Conservation (phyloP, 64 coral and sea anemone genomes). For the Pachyseris speciosa region DNA sequence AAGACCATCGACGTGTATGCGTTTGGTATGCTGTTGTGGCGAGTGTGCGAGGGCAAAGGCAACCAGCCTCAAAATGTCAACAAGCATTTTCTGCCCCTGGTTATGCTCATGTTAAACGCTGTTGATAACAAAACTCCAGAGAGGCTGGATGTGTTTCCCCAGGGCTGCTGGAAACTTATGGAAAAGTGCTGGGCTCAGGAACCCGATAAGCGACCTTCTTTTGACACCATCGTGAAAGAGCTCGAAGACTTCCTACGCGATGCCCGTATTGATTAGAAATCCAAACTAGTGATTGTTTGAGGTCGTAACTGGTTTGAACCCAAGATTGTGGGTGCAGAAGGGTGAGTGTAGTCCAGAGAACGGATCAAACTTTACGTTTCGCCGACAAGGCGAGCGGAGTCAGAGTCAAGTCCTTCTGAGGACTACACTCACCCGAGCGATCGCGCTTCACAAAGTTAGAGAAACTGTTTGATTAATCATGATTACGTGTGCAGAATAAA, state of each 20-base stretch:
- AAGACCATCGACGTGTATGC: conserved; percentile 79
- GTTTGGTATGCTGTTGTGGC: conserved; percentile 70
- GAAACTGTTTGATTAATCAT: too few species aligned
- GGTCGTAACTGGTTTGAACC: too few species aligned
- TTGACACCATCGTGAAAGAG: conserved; percentile 29
- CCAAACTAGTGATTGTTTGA: background rate
- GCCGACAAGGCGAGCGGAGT: too few species aligned
- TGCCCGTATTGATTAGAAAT: background rate
- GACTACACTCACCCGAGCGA: too few species aligned
- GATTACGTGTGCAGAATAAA: too few species aligned
- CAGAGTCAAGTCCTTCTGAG: too few species aligned
- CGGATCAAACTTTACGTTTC: too few species aligned
- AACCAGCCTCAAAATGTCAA: conserved; percentile 62
- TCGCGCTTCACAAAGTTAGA: too few species aligned
- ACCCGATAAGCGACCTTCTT: conserved; percentile 35
- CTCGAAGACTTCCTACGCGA: conserved; percentile 50
- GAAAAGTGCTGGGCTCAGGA: conserved; percentile 60
- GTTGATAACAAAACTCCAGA: conserved; percentile 65
- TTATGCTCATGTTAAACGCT: conserved; percentile 68
- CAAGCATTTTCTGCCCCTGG: conserved; percentile 37
- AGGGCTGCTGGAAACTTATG: conserved; percentile 68
- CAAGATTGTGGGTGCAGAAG: too few species aligned
- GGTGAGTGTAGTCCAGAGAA: too few species aligned
- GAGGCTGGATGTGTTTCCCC: conserved; percentile 36
- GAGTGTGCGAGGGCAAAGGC: conserved; percentile 69